Conservation (phyloP, 2,797 vertebrate species). For the Siniperca undulata region DNA sequence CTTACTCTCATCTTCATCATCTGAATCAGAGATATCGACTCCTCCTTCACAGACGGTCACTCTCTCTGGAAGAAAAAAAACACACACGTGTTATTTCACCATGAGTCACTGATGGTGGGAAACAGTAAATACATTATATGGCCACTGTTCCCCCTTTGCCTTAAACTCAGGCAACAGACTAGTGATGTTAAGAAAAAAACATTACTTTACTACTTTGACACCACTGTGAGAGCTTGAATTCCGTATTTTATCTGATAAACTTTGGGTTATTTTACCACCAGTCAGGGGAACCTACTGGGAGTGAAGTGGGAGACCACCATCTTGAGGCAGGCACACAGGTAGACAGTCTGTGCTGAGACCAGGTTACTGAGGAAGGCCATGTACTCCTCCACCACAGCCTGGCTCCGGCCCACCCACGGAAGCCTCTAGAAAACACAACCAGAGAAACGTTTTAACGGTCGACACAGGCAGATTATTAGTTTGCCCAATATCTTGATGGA, state of each 20-base stretch:
- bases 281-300: constrained; percentile 53
- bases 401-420: constrained; percentile 91
- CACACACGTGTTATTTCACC: background rate
- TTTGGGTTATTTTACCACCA: background rate
- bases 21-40: constrained; percentile 94
- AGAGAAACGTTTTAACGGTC: background rate
- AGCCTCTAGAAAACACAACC: constrained; percentile 82
- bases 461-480: background rate
- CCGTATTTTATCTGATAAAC: fast-evolving
- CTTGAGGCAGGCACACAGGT: constrained; percentile 90
- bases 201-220: background rate
- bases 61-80: constrained; percentile 83
- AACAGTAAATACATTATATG: background rate
- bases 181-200: background rate
- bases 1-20: constrained; percentile 95
- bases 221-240: background rate
- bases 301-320: constrained; percentile 92
- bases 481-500: background rate
- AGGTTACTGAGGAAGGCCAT: constrained; percentile 94
- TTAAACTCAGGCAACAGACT: background rate
- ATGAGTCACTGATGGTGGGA: background rate
- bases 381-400: constrained; percentile 93
- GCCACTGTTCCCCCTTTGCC: background rate
- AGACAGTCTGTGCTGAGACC: constrained; percentile 97
- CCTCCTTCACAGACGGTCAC: constrained; percentile 90